Evolutionary conservation across 2,113 vertebrate genomes (phyloP).

Genomic region (Chelonoidis abingdonii): DNA sequence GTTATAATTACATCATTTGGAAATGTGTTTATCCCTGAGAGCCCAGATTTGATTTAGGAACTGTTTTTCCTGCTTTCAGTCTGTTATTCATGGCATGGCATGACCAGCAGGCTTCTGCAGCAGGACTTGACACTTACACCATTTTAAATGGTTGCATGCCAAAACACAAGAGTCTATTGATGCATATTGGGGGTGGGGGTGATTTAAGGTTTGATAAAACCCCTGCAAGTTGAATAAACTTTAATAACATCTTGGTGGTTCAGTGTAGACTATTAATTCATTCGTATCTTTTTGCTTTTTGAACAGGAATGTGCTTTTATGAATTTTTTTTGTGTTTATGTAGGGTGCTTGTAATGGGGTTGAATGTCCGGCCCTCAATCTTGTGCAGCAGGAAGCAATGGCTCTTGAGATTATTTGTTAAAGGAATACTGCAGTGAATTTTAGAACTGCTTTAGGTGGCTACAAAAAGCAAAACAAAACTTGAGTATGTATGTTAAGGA

Average conservation of each 20-base stretch:
- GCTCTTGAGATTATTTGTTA: constrained; percentile 52
- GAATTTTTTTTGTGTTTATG: constrained; percentile 53
- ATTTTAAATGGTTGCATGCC: constrained; percentile 71
- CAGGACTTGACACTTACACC: constrained; percentile 55
- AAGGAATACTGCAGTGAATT: constrained; percentile 58
- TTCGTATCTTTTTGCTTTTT: constrained; percentile 55
- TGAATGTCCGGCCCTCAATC: constrained; percentile 21
- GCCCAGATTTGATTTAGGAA: constrained; percentile 77
- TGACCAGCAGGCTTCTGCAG: constrained; percentile 64
- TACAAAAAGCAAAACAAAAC: constrained; percentile 7
- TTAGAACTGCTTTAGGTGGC: constrained; percentile 36
- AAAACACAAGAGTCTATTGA: constrained; percentile 67
- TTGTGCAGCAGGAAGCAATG: constrained; percentile 59
- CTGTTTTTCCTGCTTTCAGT: constrained; percentile 72
- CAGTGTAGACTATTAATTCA: constrained; percentile 56
- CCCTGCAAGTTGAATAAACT: constrained; percentile 73
- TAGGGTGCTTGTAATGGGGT: constrained; percentile 61
- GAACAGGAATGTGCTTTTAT: constrained; percentile 70
- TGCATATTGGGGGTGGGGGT: constrained; percentile 49
- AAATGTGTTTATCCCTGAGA: constrained; percentile 77
- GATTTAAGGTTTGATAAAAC: constrained; percentile 79
- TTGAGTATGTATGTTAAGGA: constrained; percentile 28
- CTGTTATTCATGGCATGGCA: constrained; percentile 73
- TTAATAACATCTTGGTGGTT: constrained; percentile 69
- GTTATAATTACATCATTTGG: constrained; percentile 78